A percentile compares a stretch with the other conserved stretches of the same genome.
Evolutionary conservation across 2,888 invertebrate genomes (phyloP).

Genomic region (Phania funesta): DNA sequence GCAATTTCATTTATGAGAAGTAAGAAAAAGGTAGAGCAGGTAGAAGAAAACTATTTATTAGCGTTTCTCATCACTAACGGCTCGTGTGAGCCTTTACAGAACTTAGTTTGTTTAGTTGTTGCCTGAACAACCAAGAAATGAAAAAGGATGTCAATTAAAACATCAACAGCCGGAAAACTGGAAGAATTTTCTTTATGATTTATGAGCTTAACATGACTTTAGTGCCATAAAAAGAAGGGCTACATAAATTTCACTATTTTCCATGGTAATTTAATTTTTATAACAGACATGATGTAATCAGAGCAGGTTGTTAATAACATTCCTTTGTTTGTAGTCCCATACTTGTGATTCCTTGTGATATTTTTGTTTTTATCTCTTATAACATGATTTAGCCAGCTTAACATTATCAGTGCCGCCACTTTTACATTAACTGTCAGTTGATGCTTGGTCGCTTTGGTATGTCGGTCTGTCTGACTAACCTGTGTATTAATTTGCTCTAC

Average conservation of each 20-base stretch:
- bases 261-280: not conserved
- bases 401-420: slow-evolving; percentile 12
- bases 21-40: too few species aligned
- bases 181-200: slow-evolving; percentile 17
- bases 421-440: slow-evolving; percentile 19
- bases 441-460: not conserved
- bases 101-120: too few species aligned
- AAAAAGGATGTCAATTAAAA: too few species aligned
- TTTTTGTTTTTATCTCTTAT: not conserved
- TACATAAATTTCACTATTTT: not conserved
- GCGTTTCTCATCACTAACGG: too few species aligned
- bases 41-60: too few species aligned
- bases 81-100: too few species aligned
- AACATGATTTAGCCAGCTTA: not conserved
- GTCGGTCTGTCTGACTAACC: not conserved
- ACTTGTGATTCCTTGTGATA: not conserved
- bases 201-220: not conserved
- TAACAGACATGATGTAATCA: not conserved
- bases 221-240: slow-evolving; percentile 20
- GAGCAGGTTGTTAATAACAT: not conserved
- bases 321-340: not conserved
- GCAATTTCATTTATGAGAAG: too few species aligned
- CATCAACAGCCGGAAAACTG: not conserved
- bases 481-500: not conserved
- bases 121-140: too few species aligned